These are phyloP conservation scores for Gopherus flavomarginatus DNA, from an alignment of 2,113 vertebrate species.

Conservation along the genomic window DNA sequence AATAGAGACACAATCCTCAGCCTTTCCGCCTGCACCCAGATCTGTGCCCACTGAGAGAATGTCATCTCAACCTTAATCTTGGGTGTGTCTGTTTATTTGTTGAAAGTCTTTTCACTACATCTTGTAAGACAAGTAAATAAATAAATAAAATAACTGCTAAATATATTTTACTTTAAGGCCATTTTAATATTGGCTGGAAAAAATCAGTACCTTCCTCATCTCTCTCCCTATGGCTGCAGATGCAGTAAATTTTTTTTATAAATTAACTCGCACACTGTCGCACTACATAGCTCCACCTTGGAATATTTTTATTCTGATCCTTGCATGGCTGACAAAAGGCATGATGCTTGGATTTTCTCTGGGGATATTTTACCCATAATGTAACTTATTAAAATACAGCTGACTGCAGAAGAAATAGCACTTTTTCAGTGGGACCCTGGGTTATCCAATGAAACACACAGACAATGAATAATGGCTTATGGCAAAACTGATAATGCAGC, in stretches of 20 bases:
- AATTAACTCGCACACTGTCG: constrained; percentile 61
- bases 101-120: neutral
- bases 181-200: neutral
- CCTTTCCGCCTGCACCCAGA: neutral
- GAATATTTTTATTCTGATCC: constrained; percentile 53
- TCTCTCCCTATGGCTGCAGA: constrained; percentile 3
- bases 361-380: constrained; percentile 44
- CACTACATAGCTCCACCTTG: constrained; percentile 49
- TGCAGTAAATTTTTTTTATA: constrained; percentile 52
- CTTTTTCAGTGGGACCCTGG: neutral
- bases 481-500: constrained; percentile 50
- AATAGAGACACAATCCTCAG: neutral
- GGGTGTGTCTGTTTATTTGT: neutral
- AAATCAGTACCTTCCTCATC: neutral
- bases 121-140: neutral
- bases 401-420: constrained; percentile 42
- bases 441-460: neutral
- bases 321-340: constrained; percentile 24
- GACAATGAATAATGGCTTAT: constrained; percentile 52
- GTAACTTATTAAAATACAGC: constrained; percentile 74
- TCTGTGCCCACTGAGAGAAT: neutral
- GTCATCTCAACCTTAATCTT: neutral
- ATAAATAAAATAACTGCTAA: neutral
- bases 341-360: constrained; percentile 47
- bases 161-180: neutral